These are phyloP conservation scores for Drosophila neotestacea DNA, from an alignment of 2,888 invertebrate species.

Conservation along the genomic window DNA sequence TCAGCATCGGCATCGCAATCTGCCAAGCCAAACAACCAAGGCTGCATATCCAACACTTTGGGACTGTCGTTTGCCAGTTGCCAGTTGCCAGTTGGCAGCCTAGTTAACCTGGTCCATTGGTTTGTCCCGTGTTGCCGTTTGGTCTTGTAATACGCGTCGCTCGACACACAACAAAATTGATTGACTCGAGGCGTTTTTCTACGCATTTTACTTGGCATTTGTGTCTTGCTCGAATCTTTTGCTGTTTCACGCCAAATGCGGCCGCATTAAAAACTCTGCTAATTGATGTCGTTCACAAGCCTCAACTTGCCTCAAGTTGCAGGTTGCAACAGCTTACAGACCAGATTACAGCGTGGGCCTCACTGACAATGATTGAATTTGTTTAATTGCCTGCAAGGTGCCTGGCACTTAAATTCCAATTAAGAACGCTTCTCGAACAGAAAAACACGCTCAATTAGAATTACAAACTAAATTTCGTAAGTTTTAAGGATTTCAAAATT, in stretches of 20 bases:
- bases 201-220: constrained; percentile 63
- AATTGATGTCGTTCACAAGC: constrained; percentile 79
- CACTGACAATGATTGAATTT: constrained; percentile 41
- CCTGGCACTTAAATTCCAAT: constrained; percentile 47
- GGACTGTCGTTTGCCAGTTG: constrained; percentile 1
- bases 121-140: constrained; percentile 11
- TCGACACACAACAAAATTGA: constrained; percentile 64
- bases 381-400: constrained; percentile 50
- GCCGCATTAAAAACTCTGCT: constrained; percentile 75
- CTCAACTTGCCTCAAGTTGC: constrained; percentile 48
- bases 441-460: background rate
- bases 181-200: constrained; percentile 75
- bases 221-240: constrained; percentile 32
- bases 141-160: constrained; percentile 49
- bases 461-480: constrained; percentile 11
- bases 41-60: constrained; percentile 59
- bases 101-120: constrained; percentile 5
- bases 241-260: constrained; percentile 75
- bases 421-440: constrained; percentile 53
- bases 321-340: constrained; percentile 47
- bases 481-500: background rate
- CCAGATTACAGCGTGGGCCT: constrained; percentile 37
- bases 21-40: constrained; percentile 37
- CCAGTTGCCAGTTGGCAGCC: constrained; percentile 11
- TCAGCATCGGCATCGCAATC: constrained; percentile 40